These are phyloP conservation scores for Tenebrosternarchus preto DNA, from an alignment of 2,113 vertebrate species.

Conservation along the genomic window DNA sequence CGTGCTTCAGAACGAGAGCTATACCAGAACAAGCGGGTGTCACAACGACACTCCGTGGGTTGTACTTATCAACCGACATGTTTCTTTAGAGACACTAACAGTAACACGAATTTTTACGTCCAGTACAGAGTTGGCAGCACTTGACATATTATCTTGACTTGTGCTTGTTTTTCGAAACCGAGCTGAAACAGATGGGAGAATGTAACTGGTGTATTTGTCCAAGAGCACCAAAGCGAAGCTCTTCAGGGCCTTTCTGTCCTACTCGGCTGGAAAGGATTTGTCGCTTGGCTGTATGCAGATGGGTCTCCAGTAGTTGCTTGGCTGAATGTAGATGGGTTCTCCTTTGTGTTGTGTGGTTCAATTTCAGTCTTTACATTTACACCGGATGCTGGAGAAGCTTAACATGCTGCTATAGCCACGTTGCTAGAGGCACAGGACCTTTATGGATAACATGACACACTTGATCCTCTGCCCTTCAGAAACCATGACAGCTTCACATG, in stretches of 20 bases:
- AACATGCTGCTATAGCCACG: neutral
- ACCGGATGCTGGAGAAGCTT: neutral
- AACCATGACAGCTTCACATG: conserved; percentile 1
- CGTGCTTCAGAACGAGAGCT: conserved; percentile 7
- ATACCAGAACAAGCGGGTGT: neutral
- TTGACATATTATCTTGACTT: neutral
- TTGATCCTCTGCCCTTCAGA: conserved; percentile 5
- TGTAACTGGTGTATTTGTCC: conserved; percentile 21
- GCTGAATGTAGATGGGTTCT: conserved; percentile 2
- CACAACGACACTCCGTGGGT: neutral
- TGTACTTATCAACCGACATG: conserved; percentile 6
- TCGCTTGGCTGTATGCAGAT: conserved; percentile 15
- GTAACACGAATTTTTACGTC: neutral
- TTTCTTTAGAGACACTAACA: neutral
- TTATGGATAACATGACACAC: neutral
- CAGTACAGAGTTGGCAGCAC: neutral
- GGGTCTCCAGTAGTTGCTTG: too few relatives aligned
- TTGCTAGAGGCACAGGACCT: neutral
- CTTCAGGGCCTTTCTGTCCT: conserved; percentile 3
- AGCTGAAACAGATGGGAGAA: neutral
- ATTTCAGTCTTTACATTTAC: neutral
- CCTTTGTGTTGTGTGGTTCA: neutral
- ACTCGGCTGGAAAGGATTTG: conserved; percentile 10
- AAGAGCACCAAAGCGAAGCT: neutral
- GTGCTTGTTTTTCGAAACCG: neutral